Percentiles rank a stretch among this genome's conserved stretches.
Conservation (phyloP, 1,140 invertebrate genomes). For the Drosophila dunni region DNA sequence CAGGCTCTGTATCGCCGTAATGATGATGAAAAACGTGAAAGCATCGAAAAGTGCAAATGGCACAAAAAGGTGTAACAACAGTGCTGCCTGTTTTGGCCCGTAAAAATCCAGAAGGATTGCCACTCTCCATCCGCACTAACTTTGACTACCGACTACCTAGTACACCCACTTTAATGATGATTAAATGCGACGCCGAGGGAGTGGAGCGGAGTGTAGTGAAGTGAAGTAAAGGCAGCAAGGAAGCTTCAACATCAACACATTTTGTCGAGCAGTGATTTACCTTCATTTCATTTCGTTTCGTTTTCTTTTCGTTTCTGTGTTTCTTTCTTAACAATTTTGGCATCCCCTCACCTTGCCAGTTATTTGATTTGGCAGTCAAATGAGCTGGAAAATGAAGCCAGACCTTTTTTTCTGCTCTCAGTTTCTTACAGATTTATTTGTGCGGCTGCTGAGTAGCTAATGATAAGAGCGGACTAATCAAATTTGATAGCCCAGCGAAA, state of each 20-base stretch:
- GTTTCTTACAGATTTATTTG: slow-evolving; percentile 34
- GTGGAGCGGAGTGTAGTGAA: too few relatives aligned
- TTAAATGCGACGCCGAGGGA: slow-evolving; percentile 62
- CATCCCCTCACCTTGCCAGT: slow-evolving; percentile 9
- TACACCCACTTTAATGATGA: slow-evolving; percentile 68
- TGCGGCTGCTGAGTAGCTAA: slow-evolving; percentile 51
- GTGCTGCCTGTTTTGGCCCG: slow-evolving; percentile 7
- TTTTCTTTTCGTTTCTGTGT: slow-evolving; percentile 3
- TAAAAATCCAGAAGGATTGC: slow-evolving; percentile 68
- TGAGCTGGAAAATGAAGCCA: slow-evolving; percentile 72
- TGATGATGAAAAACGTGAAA: slow-evolving; percentile 83
- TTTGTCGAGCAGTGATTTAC: slow-evolving; percentile 57
- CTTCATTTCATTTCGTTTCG: slow-evolving; percentile 10
- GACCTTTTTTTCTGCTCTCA: slow-evolving; percentile 27
- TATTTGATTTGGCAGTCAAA: slow-evolving; percentile 63
- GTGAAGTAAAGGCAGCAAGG: too few relatives aligned
- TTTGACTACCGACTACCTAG: background rate
- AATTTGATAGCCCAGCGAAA: slow-evolving; percentile 5
- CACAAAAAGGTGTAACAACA: slow-evolving; percentile 43
- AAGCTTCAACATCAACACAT: slow-evolving; percentile 26
- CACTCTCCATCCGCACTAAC: slow-evolving; percentile 1
- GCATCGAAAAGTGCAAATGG: slow-evolving; percentile 82
- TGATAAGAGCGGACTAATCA: slow-evolving; percentile 28
- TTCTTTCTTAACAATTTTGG: slow-evolving; percentile 10
- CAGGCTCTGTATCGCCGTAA: slow-evolving; percentile 43